Evolutionary conservation across 2,888 invertebrate species (phyloP), one percentile per base, ranked within the genome.

Genomic region (Leptura quadrifasciata): DNA sequence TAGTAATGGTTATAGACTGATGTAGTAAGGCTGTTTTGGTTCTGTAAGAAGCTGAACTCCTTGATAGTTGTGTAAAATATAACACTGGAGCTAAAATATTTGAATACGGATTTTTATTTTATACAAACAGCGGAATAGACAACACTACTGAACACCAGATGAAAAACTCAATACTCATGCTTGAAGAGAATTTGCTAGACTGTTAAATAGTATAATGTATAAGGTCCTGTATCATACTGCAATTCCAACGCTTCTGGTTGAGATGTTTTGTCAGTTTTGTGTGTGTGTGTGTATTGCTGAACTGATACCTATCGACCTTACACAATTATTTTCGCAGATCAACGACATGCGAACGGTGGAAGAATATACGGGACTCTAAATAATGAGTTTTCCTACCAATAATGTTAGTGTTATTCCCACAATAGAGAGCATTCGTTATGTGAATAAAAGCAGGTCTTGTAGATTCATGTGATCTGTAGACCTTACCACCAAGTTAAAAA

Each of bases 321-420:
- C 47, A 47, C n/a, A 39, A 39, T 12, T 39, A 39, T 39, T 12
- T 39, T 39, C 0, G 1, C 8, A 31, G 0, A 31, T 31, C 27
- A 31, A 31, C 8, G 6, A 6, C 27, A 31, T 0, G 6, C 0
- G 27, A 31, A 31, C 8, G 27, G 8, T 31, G 27, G 12, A 15
- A 39, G 1, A 0, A 47, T 47, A 15, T 47, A 6, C n/a, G 47
- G 47, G 47, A 47, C 47, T 47, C 47, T n/a, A 60, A 63, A 39
- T 63, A 63, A 18, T 39, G 39, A 63, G 39, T 39, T 39, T 15
- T 20, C 20, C 63, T 35, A 47, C 47, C 47, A 20, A 63, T 12
- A 63, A 39, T 63, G 39, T 63, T 63, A 63, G 63, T 63, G 18
- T 63, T 10, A 18, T 63, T 39, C 39, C 39, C 60, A 60, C n/a